Percentiles rank a stretch among this genome's conserved stretches.
phyloP scores from a whole-genome alignment of 1,140 invertebrate genomes.

The Papilio polyxenes region DNA sequence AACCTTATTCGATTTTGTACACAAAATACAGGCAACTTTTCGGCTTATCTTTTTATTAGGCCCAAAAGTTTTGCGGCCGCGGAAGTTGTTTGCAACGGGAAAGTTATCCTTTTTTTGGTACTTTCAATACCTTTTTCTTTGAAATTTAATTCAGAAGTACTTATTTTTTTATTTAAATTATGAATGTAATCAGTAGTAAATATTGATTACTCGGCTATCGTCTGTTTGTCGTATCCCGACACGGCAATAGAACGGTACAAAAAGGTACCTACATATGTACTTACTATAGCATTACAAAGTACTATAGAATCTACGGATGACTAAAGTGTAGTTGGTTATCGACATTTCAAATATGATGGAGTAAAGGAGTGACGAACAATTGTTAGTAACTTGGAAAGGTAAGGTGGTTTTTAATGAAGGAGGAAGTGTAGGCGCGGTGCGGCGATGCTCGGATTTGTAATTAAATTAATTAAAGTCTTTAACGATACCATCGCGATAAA shows the following conservation, averaged over 20 bases:
- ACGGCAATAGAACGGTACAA: no score
- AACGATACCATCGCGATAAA: slow-evolving; percentile 7
- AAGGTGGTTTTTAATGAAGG: neutral
- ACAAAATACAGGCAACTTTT: neutral
- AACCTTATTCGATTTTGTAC: neutral
- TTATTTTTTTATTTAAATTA: neutral
- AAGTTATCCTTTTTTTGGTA: neutral
- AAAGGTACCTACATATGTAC: no score
- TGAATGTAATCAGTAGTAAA: neutral
- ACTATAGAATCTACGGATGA: no score
- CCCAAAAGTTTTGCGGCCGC: neutral
- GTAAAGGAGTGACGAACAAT: neutral
- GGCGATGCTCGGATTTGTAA: neutral
- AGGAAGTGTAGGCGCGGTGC: neutral
- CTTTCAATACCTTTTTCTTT: neutral
- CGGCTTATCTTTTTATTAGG: slow-evolving; percentile 23
- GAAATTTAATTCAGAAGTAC: neutral
- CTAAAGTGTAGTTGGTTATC: no score
- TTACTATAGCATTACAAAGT: no score
- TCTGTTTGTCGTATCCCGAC: no score
- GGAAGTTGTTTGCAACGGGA: neutral
- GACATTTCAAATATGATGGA: neutral
- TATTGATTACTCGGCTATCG: no score
- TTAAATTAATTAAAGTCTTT: slow-evolving; percentile 5
- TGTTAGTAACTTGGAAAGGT: neutral